Base-by-base conservation (phyloP, 2,888 invertebrate species). In the Lithophane ornitopus region DNA sequence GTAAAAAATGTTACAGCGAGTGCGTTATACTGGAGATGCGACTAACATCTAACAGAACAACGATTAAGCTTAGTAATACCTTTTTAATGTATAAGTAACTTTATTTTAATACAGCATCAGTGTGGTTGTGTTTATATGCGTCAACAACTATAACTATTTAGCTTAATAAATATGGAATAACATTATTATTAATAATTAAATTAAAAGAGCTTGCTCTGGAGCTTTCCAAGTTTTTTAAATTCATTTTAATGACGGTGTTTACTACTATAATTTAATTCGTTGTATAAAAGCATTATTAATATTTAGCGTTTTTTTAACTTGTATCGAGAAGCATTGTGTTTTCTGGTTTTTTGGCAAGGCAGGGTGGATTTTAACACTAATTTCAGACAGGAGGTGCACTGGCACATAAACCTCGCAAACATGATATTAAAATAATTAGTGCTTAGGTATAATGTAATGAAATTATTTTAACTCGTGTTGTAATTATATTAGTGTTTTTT, bases 1-100 rank as follows among this genome's bases (percentile, higher is more conserved):
- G 89, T 91, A 89, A 90, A 90, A 90, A 90, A 86, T 86, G 87
- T 91, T 92, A 90, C 89, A 88, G 88, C 84, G 91, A 90, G 90
- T 92, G 91, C 89, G 91, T 93, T 89, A 87, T 82, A 90, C 89
- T 91, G 89, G 90, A 92, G 89, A 87, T 76, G 69, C 49, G 49
- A 49, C 41, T 44, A 70, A 70, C 39, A 76, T 56, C 2, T 80
- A 70, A 54, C 9, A 19, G 12, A 74, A 78, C 46, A 52, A 69
- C 14, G 12, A 44, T 14, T 65, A 80, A 61, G 41, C 67, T 63
- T 79, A 78, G 14, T 58, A 73, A 44, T 82, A 82, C 72, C 26
- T 49, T 70, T 69, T 69, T 58, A 41, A n/a, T 65, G 22, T 49
- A 19, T 28, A 66, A 0, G 3, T 66, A 49, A 26, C 11, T 28